Percentiles rank a stretch among this genome's conserved stretches.
Evolutionary conservation across 2,113 vertebrate genomes (phyloP).

Genomic region (Semnopithecus entellus): DNA sequence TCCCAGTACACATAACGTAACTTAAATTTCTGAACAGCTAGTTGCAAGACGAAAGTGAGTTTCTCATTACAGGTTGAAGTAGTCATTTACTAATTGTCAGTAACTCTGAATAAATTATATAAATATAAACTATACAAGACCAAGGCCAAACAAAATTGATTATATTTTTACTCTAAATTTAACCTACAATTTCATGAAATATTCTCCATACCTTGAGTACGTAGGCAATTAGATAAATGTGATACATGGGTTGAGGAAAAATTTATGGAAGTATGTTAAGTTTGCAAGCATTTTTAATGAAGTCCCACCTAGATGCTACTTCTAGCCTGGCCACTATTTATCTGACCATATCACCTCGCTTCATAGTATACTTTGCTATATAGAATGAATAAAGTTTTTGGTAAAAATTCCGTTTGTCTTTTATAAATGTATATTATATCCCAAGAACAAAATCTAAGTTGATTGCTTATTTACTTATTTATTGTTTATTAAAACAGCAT

Average conservation of each 20-base stretch:
- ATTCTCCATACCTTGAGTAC: not conserved
- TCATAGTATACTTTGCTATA: not conserved
- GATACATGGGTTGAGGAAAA: not conserved
- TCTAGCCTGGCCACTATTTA: not conserved
- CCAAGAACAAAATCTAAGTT: not conserved
- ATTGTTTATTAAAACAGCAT: not conserved
- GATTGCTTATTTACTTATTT: too few species aligned
- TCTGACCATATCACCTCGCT: too few species aligned
- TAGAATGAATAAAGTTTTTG: not conserved
- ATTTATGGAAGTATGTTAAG: not conserved
- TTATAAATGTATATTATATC: not conserved
- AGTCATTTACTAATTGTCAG: not conserved
- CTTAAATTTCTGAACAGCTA: not conserved
- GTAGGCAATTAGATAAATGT: not conserved
- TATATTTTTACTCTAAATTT: not conserved
- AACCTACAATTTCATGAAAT: not conserved
- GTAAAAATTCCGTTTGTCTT: not conserved
- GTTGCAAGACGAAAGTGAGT: not conserved
- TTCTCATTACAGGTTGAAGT: not conserved
- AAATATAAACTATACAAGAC: not conserved
- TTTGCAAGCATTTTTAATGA: not conserved
- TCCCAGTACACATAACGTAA: not conserved
- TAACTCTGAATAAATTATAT: not conserved
- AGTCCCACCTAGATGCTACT: not conserved
- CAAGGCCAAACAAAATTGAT: not conserved